Conservation (phyloP, 64 coral and sea anemone species). For the Astreopora myriophthalma region DNA sequence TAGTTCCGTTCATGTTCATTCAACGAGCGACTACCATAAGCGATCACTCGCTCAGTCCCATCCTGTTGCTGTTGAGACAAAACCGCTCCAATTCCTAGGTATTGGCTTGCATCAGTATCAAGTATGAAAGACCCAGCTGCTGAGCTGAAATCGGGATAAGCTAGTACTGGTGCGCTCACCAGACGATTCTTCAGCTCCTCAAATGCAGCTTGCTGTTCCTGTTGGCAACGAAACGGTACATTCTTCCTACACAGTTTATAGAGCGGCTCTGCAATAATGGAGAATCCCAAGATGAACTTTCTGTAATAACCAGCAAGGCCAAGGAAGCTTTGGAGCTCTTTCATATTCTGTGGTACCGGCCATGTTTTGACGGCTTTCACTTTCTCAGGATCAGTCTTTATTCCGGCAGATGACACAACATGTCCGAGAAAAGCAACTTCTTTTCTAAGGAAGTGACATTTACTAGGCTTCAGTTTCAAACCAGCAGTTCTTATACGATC, state of each 20-base stretch:
- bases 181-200: slow-evolving; percentile 42
- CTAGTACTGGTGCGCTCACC: slow-evolving; percentile 41
- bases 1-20: slow-evolving; percentile 47
- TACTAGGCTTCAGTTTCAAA: no score
- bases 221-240: slow-evolving; percentile 14
- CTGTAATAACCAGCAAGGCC: no score
- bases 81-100: slow-evolving; percentile 11
- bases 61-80: slow-evolving; percentile 25
- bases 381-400: no score
- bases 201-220: slow-evolving; percentile 41
- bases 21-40: slow-evolving; percentile 4
- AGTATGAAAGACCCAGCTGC: slow-evolving; percentile 39
- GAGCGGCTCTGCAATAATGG: slow-evolving; percentile 63
- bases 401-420: no score
- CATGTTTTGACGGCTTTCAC: no score
- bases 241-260: slow-evolving; percentile 34
- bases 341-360: no score
- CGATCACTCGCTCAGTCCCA: slow-evolving; percentile 5
- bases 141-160: slow-evolving; percentile 33
- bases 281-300: no score
- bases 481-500: no score
- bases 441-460: no score
- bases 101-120: slow-evolving; percentile 52
- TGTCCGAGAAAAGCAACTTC: no score
- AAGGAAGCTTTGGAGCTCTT: no score